phyloP scores from a whole-genome alignment of 2,797 vertebrate species.

The Cyclura pinguis region DNA sequence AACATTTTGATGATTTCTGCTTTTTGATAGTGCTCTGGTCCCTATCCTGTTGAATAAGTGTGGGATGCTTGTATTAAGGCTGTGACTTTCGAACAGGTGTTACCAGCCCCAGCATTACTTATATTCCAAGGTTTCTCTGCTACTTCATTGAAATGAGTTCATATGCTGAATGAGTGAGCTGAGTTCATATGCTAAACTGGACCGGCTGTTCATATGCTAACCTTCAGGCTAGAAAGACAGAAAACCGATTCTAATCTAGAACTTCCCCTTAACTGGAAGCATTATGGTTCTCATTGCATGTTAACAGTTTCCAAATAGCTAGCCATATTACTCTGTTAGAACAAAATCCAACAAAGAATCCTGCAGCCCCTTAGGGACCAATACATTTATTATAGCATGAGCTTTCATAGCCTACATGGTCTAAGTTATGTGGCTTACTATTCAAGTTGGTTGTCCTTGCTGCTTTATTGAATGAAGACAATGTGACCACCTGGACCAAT shows the following conservation, averaged over 20 bases:
- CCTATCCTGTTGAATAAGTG: too few relatives aligned
- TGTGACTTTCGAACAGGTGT: too few relatives aligned
- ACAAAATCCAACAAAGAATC: not conserved
- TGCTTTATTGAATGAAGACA: conserved; percentile 98
- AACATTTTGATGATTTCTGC: too few relatives aligned
- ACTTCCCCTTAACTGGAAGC: not conserved
- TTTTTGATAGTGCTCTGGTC: too few relatives aligned
- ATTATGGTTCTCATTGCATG: too few relatives aligned
- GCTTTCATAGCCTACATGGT: not conserved
- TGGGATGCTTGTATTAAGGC: too few relatives aligned
- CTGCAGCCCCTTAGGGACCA: too few relatives aligned
- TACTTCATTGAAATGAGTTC: too few relatives aligned
- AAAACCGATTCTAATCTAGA: not conserved
- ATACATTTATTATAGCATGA: not conserved
- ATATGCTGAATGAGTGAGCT: too few relatives aligned
- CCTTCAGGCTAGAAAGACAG: not conserved
- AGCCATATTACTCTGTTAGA: not conserved
- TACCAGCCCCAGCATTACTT: too few relatives aligned
- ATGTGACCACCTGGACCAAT: conserved; percentile 98
- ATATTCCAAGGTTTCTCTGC: too few relatives aligned
- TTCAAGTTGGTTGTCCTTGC: conserved; percentile 67
- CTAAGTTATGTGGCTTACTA: not conserved
- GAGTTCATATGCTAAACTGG: not conserved
- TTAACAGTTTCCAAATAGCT: too few relatives aligned
- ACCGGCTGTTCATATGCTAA: not conserved